Conservation (phyloP, 1,140 invertebrate species). For the Nebria ingens region DNA sequence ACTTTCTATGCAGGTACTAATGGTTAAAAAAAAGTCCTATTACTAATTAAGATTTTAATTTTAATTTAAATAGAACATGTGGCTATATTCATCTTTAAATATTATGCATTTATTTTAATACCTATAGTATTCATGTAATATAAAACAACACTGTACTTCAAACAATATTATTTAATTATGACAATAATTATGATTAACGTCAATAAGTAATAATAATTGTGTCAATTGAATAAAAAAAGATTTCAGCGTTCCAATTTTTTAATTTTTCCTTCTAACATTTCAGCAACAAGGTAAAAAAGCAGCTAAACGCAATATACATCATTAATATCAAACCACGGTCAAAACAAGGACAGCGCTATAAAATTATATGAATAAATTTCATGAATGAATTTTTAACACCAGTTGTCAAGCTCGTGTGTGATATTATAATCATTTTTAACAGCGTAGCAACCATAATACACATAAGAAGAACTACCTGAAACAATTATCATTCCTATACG, state of each 20-base stretch:
- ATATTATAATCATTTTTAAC: too few species aligned
- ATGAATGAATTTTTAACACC: neutral
- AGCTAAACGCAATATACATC: neutral
- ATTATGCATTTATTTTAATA: neutral
- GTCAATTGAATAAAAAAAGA: too few species aligned
- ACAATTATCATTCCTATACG: constrained; percentile 1
- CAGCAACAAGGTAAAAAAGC: neutral
- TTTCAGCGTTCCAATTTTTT: too few species aligned
- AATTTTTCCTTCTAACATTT: neutral
- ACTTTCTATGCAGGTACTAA: neutral
- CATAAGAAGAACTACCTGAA: too few species aligned
- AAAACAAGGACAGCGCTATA: neutral
- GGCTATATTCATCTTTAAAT: neutral
- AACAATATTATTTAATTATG: neutral
- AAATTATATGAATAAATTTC: neutral
- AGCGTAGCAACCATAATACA: too few species aligned
- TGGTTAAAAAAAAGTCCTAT: too few species aligned
- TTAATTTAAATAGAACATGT: neutral
- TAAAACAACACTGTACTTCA: neutral
- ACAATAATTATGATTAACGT: too few species aligned
- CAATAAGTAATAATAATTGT: too few species aligned
- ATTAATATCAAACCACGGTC: neutral
- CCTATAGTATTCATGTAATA: neutral
- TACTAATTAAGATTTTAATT: neutral
- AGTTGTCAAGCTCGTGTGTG: too few species aligned